These are phyloP conservation scores for Peromyscus melanophrys DNA, from an alignment of 2,797 vertebrate species.

Conservation along the genomic window DNA sequence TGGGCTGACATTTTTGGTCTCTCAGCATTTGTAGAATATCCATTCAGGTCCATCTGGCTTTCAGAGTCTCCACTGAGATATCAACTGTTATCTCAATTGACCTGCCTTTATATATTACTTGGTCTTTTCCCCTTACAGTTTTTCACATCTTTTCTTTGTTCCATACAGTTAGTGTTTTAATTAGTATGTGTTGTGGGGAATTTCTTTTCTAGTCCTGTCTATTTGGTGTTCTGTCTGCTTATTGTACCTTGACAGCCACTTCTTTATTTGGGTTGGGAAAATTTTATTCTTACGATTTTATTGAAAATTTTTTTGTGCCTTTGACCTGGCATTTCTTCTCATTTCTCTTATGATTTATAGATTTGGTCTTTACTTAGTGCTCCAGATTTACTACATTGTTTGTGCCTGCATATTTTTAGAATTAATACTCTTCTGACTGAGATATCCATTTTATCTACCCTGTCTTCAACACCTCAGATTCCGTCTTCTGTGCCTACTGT, in stretches of 20 bases:
- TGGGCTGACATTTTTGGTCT: background rate
- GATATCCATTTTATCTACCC: background rate
- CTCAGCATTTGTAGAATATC: background rate
- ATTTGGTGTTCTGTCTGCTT: too few species aligned
- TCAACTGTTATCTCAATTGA: background rate
- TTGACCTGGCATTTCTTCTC: background rate
- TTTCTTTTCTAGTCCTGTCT: background rate
- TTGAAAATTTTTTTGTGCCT: background rate
- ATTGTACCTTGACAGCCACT: background rate
- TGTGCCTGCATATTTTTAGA: background rate
- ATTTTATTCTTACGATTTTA: background rate
- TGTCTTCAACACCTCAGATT: background rate
- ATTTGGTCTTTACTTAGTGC: background rate
- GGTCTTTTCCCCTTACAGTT: background rate
- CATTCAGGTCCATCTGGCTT: background rate
- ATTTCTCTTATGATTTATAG: background rate
- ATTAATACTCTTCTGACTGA: background rate
- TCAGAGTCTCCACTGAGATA: background rate
- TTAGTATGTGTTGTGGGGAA: background rate
- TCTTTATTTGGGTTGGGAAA: background rate
- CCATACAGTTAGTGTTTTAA: background rate
- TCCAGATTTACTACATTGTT: background rate
- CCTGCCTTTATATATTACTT: background rate
- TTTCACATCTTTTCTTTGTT: background rate
- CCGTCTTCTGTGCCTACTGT: background rate